Base-by-base conservation (phyloP, 2,888 invertebrate genomes). In the Punctoribates punctum region DNA sequence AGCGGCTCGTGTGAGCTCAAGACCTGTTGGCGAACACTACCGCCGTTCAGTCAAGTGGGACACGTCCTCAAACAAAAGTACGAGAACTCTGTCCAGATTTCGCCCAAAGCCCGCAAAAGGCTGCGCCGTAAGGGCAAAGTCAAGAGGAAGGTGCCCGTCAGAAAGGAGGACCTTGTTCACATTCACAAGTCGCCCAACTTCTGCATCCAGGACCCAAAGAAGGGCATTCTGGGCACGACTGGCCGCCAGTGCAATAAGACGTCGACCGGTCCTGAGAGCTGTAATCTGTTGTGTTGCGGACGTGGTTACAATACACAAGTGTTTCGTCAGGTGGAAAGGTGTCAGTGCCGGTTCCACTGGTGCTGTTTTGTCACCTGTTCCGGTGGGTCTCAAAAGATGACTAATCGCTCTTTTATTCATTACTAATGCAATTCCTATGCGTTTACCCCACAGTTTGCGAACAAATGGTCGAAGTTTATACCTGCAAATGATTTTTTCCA, bases 1-100 rank as follows among this genome's bases (percentile, higher is more conserved):
- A 87, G 87, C 27, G 88, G 88, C 3, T 87, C 87, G 27, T 88
- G 88, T 81, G 86, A 87, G 79, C 83, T 87, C 79, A 87, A 87
- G 81, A 88, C 88, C 2, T 88, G 88, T 81, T 88, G 88, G 88
- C 84, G 85, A 78, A 85, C 86, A 78, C 83, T 88, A 80, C 87
- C 87, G 11, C 82, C 84, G 54, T 87, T 88, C 81, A 83, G 83
- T 25, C 83, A 85, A 79, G 85, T 88, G 48, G 87, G 87, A 9
- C 83, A 84, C 74, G 82, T 82, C 78, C 82, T 88, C 77, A 88
- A 88, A 82, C 81, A 82, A 75, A 85, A 86, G 81, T 88, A 88
- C 82, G 85, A 85, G 80, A 85, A 86, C 78, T 42, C 42, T 13
- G 42, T 9, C 4, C 8, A 86, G 82, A 85, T 87, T 23, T 82